These are phyloP conservation scores for Sycophila sp. DNA, from an alignment of 1,140 invertebrate genomes.

Conservation along the genomic window DNA sequence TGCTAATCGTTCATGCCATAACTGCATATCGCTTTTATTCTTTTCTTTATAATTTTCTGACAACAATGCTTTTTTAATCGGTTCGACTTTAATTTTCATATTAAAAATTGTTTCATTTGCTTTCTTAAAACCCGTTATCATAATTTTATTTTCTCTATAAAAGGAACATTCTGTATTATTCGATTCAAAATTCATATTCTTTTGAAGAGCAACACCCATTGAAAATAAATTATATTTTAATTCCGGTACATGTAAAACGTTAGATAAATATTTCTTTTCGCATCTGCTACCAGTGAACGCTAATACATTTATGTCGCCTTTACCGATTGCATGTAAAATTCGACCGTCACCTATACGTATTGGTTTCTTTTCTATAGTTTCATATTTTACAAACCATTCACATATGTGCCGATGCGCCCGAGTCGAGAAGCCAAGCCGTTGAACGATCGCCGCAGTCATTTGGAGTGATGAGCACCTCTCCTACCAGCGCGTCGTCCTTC, in stretches of 20 bases:
- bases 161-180: conserved; percentile 1
- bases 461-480: conserved; percentile 3
- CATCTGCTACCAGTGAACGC: conserved; percentile 42
- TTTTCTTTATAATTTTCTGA: conserved; percentile 28
- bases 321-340: conserved; percentile 38
- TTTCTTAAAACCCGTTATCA: neutral
- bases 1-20: conserved; percentile 58
- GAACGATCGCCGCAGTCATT: neutral
- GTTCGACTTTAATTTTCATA: conserved; percentile 27
- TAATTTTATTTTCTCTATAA: neutral
- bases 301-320: conserved; percentile 48
- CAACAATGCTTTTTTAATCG: conserved; percentile 34
- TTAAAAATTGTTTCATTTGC: neutral
- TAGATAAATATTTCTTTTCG: conserved; percentile 44
- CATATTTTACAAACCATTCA: conserved; percentile 39
- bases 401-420: conserved; percentile 46
- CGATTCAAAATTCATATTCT: conserved; percentile 1
- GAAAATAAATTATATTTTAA: conserved; percentile 62
- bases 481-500: conserved; percentile 11
- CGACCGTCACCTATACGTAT: conserved; percentile 43
- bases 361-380: neutral
- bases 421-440: conserved; percentile 36
- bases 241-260: conserved; percentile 60
- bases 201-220: conserved; percentile 45
- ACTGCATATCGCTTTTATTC: conserved; percentile 36